Conservation (phyloP, 2,888 invertebrate species). For the Nomada hirtipes region DNA sequence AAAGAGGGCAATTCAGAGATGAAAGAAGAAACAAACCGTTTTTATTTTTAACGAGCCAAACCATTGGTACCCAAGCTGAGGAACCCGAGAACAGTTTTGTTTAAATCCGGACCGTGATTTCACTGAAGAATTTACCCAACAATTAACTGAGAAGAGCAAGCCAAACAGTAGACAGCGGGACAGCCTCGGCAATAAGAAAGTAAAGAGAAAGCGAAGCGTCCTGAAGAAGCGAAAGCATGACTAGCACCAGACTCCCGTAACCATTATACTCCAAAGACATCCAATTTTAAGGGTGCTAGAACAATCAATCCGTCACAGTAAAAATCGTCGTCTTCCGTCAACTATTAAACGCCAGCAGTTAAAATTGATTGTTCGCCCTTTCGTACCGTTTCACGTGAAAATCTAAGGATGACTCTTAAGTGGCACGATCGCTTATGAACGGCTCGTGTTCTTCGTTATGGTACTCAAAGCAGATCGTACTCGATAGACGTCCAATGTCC, state of each 20-base stretch:
- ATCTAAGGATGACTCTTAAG: conserved; percentile 39
- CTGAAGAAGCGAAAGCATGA: conserved; percentile 11
- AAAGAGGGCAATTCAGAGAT: too few relatives aligned
- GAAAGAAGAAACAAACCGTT: too few relatives aligned
- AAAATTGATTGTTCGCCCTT: conserved; percentile 67
- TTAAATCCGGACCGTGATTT: neutral
- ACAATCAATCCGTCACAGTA: conserved; percentile 40
- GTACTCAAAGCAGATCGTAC: conserved; percentile 39
- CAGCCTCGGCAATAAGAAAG: conserved; percentile 8
- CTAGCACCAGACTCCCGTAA: too few relatives aligned
- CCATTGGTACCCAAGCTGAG: neutral
- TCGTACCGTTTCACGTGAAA: conserved; percentile 36
- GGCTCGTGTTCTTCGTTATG: conserved; percentile 57
- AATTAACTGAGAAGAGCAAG: conserved; percentile 5
- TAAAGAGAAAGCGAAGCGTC: conserved; percentile 22
- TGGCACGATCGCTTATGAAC: conserved; percentile 51
- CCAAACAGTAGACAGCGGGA: conserved; percentile 23
- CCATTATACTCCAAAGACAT: conserved; percentile 38
- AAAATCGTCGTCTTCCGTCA: conserved; percentile 63
- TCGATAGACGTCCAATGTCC: conserved; percentile 33
- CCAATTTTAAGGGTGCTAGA: conserved; percentile 60
- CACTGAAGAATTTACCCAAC: neutral
- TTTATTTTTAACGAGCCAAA: too few relatives aligned
- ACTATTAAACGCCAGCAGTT: conserved; percentile 23
- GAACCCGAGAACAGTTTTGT: neutral